These are phyloP conservation scores for Thalassaphorura encarpata DNA, from an alignment of 1,140 invertebrate genomes.

Conservation along the genomic window DNA sequence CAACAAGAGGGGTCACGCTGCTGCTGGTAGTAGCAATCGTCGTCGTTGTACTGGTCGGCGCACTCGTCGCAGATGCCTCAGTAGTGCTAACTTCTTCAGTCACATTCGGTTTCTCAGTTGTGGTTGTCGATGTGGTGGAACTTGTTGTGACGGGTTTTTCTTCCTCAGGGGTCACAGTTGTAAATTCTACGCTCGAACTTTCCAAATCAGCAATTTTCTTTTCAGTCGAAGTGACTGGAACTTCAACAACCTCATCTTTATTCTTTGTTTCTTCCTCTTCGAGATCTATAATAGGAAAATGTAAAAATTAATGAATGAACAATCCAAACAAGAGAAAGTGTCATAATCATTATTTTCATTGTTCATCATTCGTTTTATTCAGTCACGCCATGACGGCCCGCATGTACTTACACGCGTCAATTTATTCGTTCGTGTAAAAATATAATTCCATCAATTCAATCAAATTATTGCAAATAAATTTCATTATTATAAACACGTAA, in stretches of 20 bases:
- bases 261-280: no score
- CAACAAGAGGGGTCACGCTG: conserved; percentile 11
- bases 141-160: background rate
- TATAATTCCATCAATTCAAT: no score
- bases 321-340: background rate
- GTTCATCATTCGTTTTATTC: background rate
- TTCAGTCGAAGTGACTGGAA: no score
- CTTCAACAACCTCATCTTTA: no score
- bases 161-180: background rate
- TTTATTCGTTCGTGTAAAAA: background rate
- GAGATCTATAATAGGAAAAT: no score
- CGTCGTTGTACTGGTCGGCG: background rate
- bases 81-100: background rate
- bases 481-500: no score
- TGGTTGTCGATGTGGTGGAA: background rate
- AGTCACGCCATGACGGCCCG: background rate
- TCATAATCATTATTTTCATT: background rate
- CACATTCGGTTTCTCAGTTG: background rate
- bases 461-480: no score
- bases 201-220: no score
- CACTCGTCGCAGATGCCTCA: background rate
- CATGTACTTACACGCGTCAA: background rate
- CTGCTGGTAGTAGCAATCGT: no score
- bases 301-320: no score
- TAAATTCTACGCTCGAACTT: background rate